phyloP scores from a whole-genome alignment of 2,888 invertebrate species.

The Acronicta aceris region DNA sequence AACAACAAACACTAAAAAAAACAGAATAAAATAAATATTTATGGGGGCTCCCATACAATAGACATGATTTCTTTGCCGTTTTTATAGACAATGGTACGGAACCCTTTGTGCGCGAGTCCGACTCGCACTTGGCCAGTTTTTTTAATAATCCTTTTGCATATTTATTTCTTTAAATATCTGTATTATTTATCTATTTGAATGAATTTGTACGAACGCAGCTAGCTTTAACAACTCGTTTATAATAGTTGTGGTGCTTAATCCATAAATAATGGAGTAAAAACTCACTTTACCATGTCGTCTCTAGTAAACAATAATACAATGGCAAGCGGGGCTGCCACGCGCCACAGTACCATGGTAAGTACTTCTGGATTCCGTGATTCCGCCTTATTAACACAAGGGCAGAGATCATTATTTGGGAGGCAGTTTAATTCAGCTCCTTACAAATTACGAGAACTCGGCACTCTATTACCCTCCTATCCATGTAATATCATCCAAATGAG shows the following conservation, averaged over 20 bases:
- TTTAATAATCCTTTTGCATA: too few relatives aligned
- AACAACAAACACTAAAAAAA: too few relatives aligned
- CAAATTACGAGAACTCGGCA: slow-evolving; percentile 65
- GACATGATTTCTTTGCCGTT: too few relatives aligned
- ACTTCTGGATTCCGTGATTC: slow-evolving; percentile 55
- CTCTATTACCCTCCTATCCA: slow-evolving; percentile 63
- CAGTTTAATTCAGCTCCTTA: slow-evolving; percentile 65
- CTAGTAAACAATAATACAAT: neutral
- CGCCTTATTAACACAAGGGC: slow-evolving; percentile 59
- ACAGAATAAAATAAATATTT: too few relatives aligned
- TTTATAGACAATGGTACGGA: too few relatives aligned
- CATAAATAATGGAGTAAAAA: neutral
- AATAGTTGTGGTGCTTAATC: neutral
- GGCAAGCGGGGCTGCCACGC: neutral
- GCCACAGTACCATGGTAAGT: slow-evolving; percentile 16
- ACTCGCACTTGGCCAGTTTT: too few relatives aligned
- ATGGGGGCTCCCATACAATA: too few relatives aligned
- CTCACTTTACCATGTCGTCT: neutral
- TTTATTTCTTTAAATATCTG: too few relatives aligned
- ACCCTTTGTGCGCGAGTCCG: too few relatives aligned
- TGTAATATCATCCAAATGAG: slow-evolving; percentile 53
- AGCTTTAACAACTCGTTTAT: neutral
- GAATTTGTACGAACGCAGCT: too few relatives aligned
- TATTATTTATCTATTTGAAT: too few relatives aligned
- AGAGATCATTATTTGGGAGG: slow-evolving; percentile 61